Evolutionary conservation across 1,140 invertebrate species (phyloP), one percentile per base, ranked within the genome.

Genomic region (Drosophila fuyamai): DNA sequence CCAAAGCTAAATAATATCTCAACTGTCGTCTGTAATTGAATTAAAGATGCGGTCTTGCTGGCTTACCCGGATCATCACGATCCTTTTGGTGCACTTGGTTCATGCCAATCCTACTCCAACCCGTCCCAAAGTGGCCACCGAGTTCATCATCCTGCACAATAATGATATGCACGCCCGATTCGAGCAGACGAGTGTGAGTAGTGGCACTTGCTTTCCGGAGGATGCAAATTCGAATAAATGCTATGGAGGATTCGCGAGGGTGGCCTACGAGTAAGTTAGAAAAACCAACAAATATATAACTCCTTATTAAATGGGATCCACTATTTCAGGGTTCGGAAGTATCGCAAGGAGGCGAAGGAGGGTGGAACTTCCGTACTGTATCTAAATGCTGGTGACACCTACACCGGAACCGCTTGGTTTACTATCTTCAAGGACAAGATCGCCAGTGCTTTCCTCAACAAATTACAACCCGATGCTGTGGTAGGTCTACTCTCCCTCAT

Each of bases 141-240:
- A 95, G 77, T 93, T 95, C 6, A 90, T 95, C n/a, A 95, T 98
- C 43, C 88, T 98, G 1, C 97, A 98, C 91, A 97, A 97, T 57
- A 98, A 98, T 92, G 97, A 98, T 88, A 96, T 98, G 94, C 97
- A 98, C 82, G 94, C 96, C 0, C 94, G 96, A 43, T 97, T 97
- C 90, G 96, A 97, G 54, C 94, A 97, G 91, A 96, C 95, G 1
- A 95, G 95, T 29, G 93, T 93, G 57, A 94, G 95, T 27, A 95
- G 95, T n/a, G 94, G 95, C 1, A 92, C 93, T 2, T 97, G 96
- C 83, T 93, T 94, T 0, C 70, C 92, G 0, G 91, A 93, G 27
- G 94, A 94, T 62, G 91, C 92, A 10, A 89, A 90, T 1, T 93
- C 91, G 0, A 91, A 94, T 2, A 94, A 95, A 59, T 98, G 97